Evolutionary conservation across 2,888 invertebrate species (phyloP), one percentile per base, ranked within the genome.

Genomic region (Epinotia ramella): DNA sequence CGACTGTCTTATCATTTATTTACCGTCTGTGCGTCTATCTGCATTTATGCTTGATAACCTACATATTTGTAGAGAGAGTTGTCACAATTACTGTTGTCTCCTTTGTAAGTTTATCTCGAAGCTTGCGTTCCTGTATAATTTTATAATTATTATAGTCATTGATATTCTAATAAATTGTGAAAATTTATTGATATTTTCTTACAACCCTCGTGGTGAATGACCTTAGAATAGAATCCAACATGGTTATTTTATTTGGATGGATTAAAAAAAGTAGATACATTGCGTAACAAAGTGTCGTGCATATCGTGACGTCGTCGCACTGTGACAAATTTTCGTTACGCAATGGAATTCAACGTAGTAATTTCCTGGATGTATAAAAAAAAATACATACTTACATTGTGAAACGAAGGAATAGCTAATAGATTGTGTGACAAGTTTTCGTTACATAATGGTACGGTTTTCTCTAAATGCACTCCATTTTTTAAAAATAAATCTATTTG

Each of bases 81-180:
- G 64, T 66, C 65, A 64, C 60, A 46, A 46, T 65, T 69, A 28
- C 59, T 73, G 63, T 63, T 75, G 56, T 66, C 66, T 49, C 53
- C 28, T 67, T 68, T 66, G 53, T 75, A 56, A 71, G 53, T 59
- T 75, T 71, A 66, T 75, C 71, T 75, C 70, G 53, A 62, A 53
- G 46, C 70, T 60, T 59, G 44, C 59, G 75, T 75, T 71, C 70
- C 62, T 75, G 74, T 66, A 46, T 64, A 64, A 70, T 57, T 70
- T 74, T 59, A 59, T 60, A 60, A 66, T 66, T 65, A 67, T 66
- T 65, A 59, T 74, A 40, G 57, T 66, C 20, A 73, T 68, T 71
- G 60, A 56, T 75, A 75, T 71, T 75, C 66, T 60, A 75, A 75
- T 75, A 75, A 75, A 75, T 66, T 75, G 59, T 75, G 65, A 18